Percentiles rank a stretch among this genome's conserved stretches.
These are phyloP conservation scores for Vulpes lagopus DNA, from an alignment of 2,113 vertebrate species.

Conservation along the genomic window DNA sequence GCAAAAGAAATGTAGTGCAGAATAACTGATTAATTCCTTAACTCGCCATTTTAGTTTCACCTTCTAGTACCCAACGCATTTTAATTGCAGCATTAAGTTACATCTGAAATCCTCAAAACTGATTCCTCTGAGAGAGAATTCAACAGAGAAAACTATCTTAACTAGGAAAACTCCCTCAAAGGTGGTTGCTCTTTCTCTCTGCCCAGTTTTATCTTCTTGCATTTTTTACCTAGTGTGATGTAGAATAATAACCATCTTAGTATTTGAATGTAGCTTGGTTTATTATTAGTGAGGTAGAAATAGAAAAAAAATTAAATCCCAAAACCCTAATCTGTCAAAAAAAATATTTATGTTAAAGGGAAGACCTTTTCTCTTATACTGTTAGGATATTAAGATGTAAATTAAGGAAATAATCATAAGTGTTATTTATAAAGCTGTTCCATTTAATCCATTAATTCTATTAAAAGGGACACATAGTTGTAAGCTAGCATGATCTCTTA, in stretches of 20 bases:
- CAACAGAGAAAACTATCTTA: background rate
- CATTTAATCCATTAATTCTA: conserved; percentile 62
- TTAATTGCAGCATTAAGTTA: background rate
- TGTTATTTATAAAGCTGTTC: conserved; percentile 26
- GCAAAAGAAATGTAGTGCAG: background rate
- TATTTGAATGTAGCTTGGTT: conserved; percentile 31
- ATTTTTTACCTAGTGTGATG: background rate
- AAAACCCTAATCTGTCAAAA: conserved; percentile 8
- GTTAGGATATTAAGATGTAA: conserved; percentile 32
- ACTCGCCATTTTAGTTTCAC: background rate
- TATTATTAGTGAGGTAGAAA: conserved; percentile 29
- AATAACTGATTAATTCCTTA: background rate
- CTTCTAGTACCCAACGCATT: background rate
- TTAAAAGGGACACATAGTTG: conserved; percentile 32
- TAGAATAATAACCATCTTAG: background rate
- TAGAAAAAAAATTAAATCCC: background rate
- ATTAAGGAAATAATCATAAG: conserved; percentile 9
- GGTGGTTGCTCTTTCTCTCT: conserved; percentile 39
- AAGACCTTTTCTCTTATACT: conserved; percentile 26
- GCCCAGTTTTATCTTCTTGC: conserved; percentile 29
- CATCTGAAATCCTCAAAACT: conserved; percentile 3
- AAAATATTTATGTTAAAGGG: conserved; percentile 26
- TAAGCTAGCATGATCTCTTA: conserved; percentile 68
- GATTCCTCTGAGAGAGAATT: background rate
- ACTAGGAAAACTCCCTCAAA: conserved; percentile 14